phyloP scores from a whole-genome alignment of 2,113 vertebrate species.

The Nesogale talazaci region DNA sequence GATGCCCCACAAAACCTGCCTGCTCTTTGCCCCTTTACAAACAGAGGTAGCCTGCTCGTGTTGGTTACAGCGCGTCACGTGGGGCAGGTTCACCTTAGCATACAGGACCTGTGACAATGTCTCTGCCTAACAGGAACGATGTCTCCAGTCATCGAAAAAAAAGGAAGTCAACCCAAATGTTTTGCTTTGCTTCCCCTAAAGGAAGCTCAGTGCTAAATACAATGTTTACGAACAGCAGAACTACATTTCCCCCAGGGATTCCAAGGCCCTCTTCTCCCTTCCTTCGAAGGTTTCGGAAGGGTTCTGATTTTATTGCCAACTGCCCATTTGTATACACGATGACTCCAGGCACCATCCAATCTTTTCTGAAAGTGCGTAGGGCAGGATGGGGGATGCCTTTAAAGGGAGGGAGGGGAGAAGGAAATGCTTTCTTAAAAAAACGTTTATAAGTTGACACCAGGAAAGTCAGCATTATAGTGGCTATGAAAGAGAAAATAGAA shows the following conservation, averaged over 20 bases:
- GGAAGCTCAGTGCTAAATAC: conserved; percentile 29
- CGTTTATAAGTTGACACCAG: not conserved
- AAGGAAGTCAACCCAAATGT: not conserved
- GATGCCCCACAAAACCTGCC: not conserved
- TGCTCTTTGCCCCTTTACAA: not conserved
- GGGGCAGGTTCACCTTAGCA: conserved; percentile 9
- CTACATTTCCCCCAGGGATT: not conserved
- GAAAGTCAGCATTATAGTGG: conserved; percentile 4
- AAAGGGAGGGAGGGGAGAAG: not conserved
- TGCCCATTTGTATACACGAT: conserved; percentile 17
- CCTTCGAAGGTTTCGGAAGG: not conserved
- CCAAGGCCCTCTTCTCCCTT: not conserved
- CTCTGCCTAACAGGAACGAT: not conserved
- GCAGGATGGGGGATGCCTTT: not conserved
- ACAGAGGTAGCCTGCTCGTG: not conserved
- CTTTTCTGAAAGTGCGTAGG: not conserved
- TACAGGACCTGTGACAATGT: not conserved
- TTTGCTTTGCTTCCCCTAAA: conserved; percentile 15
- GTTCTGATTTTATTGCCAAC: conserved; percentile 41
- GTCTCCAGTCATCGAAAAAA: conserved; percentile 28
- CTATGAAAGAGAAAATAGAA: conserved; percentile 60
- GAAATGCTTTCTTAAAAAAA: not conserved
- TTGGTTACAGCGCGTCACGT: not conserved
- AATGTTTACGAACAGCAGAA: not conserved
- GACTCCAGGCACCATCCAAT: not conserved